Percentiles rank a stretch among this genome's conserved stretches.
These are phyloP conservation scores for Seira musarum DNA, from an alignment of 2,888 invertebrate genomes.

Conservation along the genomic window DNA sequence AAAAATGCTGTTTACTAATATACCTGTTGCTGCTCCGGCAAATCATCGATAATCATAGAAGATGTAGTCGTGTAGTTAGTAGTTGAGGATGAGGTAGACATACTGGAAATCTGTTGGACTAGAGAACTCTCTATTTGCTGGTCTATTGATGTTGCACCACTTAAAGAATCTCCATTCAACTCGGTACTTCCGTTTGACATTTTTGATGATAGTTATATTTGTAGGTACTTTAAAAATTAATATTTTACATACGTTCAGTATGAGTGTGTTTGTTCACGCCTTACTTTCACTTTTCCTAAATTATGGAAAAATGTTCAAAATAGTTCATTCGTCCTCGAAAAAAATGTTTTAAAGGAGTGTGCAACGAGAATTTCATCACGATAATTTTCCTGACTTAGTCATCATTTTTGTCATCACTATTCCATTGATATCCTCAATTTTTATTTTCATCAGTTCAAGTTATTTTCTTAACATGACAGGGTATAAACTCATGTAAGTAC, in stretches of 20 bases:
- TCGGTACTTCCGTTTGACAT: constrained; percentile 48
- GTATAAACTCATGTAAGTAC: too few species aligned
- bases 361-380: too few species aligned
- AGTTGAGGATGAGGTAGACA: constrained; percentile 46
- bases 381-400: too few species aligned
- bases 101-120: constrained; percentile 47
- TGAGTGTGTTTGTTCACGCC: not conserved
- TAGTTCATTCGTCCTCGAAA: too few species aligned
- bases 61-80: constrained; percentile 7
- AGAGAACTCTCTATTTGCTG: constrained; percentile 50
- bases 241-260: not conserved
- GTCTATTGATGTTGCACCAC: constrained; percentile 28
- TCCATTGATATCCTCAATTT: not conserved
- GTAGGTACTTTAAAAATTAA: not conserved
- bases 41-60: constrained; percentile 31
- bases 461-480: too few species aligned
- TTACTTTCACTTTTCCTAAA: not conserved
- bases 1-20: constrained; percentile 28
- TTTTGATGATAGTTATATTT: not conserved
- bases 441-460: not conserved
- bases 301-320: too few species aligned
- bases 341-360: too few species aligned
- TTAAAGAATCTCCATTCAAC: constrained; percentile 1
- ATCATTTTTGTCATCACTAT: too few species aligned
- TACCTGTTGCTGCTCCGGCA: constrained; percentile 44